Conservation (phyloP, 1,140 invertebrate species). For the Bradynema listronoti region DNA sequence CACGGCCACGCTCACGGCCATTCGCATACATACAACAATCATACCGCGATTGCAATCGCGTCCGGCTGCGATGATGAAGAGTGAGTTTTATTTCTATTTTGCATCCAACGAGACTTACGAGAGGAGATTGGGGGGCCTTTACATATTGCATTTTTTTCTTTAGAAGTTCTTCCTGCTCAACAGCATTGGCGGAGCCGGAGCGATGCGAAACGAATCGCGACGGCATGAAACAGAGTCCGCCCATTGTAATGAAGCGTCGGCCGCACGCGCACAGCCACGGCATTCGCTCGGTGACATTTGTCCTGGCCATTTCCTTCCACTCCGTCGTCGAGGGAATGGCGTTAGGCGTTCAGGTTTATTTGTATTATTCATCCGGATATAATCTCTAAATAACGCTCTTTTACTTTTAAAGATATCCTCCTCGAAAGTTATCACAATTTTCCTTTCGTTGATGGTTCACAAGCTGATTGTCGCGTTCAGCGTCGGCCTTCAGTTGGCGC, state of each 20-base stretch:
- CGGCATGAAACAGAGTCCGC: slow-evolving; percentile 46
- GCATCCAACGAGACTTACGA: neutral
- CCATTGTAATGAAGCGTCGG: slow-evolving; percentile 49
- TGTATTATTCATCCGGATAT: neutral
- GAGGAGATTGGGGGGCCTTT: neutral
- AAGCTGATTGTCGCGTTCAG: slow-evolving; percentile 74
- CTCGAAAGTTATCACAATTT: slow-evolving; percentile 70
- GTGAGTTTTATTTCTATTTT: slow-evolving; percentile 6
- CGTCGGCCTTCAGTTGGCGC: slow-evolving; percentile 58
- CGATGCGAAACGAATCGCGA: slow-evolving; percentile 51
- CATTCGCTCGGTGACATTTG: slow-evolving; percentile 67
- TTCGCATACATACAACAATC: slow-evolving; percentile 2
- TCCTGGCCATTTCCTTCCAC: slow-evolving; percentile 79
- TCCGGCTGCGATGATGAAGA: slow-evolving; percentile 11
- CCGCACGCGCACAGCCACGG: slow-evolving; percentile 64
- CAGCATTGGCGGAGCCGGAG: slow-evolving; percentile 61
- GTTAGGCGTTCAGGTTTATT: slow-evolving; percentile 67
- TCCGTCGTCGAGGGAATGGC: slow-evolving; percentile 82
- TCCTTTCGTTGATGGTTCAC: slow-evolving; percentile 76
- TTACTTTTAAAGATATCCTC: slow-evolving; percentile 55
- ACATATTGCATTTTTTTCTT: no score
- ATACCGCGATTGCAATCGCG: neutral
- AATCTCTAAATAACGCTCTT: slow-evolving; percentile 2
- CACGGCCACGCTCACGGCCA: slow-evolving; percentile 44
- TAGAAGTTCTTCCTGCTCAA: slow-evolving; percentile 17